phyloP scores from a whole-genome alignment of 2,797 vertebrate genomes.

The Crenichthys baileyi region DNA sequence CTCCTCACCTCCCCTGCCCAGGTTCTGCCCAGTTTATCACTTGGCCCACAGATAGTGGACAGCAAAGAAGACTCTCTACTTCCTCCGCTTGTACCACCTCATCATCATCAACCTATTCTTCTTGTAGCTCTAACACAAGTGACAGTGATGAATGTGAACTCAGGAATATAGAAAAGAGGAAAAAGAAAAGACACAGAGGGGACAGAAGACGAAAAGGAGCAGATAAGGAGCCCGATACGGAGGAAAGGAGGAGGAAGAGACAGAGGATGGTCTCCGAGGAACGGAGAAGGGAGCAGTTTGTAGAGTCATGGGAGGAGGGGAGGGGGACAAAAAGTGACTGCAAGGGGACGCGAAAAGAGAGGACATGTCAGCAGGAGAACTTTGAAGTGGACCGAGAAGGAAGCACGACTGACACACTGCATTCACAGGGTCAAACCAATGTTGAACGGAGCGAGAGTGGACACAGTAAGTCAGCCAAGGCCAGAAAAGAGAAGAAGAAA shows the following conservation, averaged over 20 bases:
- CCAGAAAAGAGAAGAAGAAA: conserved; percentile 83
- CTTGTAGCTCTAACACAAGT: conserved; percentile 55
- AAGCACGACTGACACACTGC: conserved; percentile 34
- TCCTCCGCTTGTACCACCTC: conserved; percentile 54
- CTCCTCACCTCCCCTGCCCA: conserved; percentile 13
- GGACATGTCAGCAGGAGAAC: conserved; percentile 26
- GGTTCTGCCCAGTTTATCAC: conserved; percentile 3
- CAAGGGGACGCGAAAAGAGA: conserved; percentile 44
- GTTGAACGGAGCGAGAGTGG: conserved; percentile 40
- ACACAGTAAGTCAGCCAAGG: conserved; percentile 60
- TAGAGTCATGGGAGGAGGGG: conserved; percentile 46
- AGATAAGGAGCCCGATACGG: conserved; percentile 46
- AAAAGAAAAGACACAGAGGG: conserved; percentile 43
- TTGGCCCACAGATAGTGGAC: conserved; percentile 27
- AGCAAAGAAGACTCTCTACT: conserved; percentile 42
- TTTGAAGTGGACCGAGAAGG: conserved; percentile 31
- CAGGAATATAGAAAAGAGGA: conserved; percentile 52
- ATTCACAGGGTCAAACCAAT: conserved; percentile 53
- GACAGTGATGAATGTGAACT: conserved; percentile 59
- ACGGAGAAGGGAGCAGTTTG: conserved; percentile 52
- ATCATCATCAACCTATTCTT: conserved; percentile 54
- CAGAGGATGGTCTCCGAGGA: conserved; percentile 39
- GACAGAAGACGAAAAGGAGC: conserved; percentile 40
- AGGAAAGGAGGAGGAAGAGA: conserved; percentile 51
- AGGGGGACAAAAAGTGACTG: conserved; percentile 32